Evolutionary conservation across 2,888 invertebrate species (phyloP).

Genomic region (Acrobasis repandana): DNA sequence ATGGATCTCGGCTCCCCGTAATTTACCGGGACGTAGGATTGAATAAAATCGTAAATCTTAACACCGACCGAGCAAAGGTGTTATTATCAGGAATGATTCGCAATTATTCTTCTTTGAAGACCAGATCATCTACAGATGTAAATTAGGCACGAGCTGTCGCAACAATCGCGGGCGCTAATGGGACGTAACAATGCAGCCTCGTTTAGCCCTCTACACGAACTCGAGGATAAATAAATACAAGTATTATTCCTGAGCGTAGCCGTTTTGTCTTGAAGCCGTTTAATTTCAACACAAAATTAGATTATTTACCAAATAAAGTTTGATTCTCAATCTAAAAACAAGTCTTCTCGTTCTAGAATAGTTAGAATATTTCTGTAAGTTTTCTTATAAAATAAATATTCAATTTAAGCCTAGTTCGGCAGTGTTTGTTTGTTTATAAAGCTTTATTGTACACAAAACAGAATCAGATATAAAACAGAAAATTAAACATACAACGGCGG

Average conservation of each 20-base stretch:
- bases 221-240: neutral
- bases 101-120: constrained; percentile 56
- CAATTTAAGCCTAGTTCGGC: no score
- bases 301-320: no score
- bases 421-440: no score
- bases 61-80: constrained; percentile 67
- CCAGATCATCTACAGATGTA: constrained; percentile 48
- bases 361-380: no score
- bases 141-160: constrained; percentile 38
- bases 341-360: no score
- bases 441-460: no score
- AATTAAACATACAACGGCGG: no score
- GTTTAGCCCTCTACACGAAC: neutral
- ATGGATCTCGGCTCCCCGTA: constrained; percentile 78
- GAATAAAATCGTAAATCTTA: constrained; percentile 81
- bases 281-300: no score
- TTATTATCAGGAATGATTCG: constrained; percentile 71
- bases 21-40: constrained; percentile 77
- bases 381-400: no score
- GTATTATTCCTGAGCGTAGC: neutral
- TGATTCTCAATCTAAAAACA: no score
- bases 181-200: neutral
- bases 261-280: no score
- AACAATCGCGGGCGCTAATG: constrained; percentile 13
- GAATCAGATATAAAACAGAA: no score